Base-by-base conservation (phyloP, 2,888 invertebrate genomes). In the Cosmopolites sordidus region DNA sequence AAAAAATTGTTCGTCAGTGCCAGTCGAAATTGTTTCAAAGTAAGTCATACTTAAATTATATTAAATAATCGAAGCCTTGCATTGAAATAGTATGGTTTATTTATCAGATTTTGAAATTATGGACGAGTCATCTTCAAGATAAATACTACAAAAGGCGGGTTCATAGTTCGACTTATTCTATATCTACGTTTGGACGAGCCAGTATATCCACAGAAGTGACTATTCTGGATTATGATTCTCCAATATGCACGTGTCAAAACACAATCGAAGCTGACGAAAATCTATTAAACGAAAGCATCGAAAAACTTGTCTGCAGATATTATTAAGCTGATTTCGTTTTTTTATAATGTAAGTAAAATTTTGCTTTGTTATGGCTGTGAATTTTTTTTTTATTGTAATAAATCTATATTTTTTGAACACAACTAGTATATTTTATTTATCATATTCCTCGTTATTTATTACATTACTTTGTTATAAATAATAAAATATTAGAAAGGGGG, bases 141-240 rank as follows among this genome's bases (percentile, higher is more conserved):
- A 65, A 61, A 40, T 66, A 64, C 51, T 56, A 60, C 43, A 62
- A 59, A 42, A 55, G 48, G 16, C 48, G 37, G 30, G 3, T 16
- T 11, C 56, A 64, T 43, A 62, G 56, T 15, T 68, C 68, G 2
- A 59, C 55, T 11, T 53, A 65, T 43, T 68, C 66, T 9, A 41
- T 69, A 12, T 66, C 69, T 11, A 63, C 64, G 5, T 59, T 60
- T 37, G 65, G 66, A 43, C 58, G 70, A 44, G 61, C 65, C n/a
- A 69, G 69, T 44, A 58, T 68, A 30, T 66, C 69, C 1, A 70
- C 70, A 8, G 69, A 69, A 58, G 62, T 68, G 16, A 71, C 69
- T 8, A 51, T 67, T 17, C 54, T 71, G 38, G 70, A 71, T 15
- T 64, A 60, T 37, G 69, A 70, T 17, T 50, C 60, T 12, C 49